Conservation (phyloP, 1,140 invertebrate genomes). For the Drosophila trapezifrons region DNA sequence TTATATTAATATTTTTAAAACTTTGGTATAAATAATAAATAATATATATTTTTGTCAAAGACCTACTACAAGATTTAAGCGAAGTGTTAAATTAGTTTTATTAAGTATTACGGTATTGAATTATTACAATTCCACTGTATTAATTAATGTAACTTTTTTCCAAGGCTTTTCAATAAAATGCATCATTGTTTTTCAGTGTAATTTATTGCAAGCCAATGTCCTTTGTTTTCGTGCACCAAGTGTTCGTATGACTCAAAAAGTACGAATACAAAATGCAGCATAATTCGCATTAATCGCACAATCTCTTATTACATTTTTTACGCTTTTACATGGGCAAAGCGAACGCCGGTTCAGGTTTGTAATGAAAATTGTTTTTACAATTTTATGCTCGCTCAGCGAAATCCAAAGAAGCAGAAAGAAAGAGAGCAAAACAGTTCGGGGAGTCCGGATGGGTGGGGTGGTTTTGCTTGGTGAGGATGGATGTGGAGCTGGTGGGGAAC, state of each 20-base stretch:
- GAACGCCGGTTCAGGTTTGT: constrained; percentile 28
- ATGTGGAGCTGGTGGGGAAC: constrained; percentile 10
- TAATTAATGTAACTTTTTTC: too few species aligned
- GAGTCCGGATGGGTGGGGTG: constrained; percentile 20
- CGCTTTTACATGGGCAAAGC: not conserved
- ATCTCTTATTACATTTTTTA: constrained; percentile 1
- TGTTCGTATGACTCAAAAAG: not conserved
- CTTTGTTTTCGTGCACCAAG: constrained; percentile 3
- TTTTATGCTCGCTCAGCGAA: constrained; percentile 34
- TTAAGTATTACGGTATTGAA: too few species aligned
- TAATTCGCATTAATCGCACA: not conserved
- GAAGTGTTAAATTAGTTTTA: too few species aligned
- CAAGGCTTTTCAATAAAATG: not conserved
- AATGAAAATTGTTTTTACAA: constrained; percentile 39
- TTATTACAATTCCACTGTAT: too few species aligned
- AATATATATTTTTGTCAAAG: too few species aligned
- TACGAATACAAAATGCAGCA: not conserved
- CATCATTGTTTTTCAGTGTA: not conserved
- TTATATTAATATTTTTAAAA: not conserved
- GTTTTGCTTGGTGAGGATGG: not conserved
- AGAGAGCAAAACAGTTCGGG: not conserved
- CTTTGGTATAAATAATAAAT: too few species aligned
- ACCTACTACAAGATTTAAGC: too few species aligned
- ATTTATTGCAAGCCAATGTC: not conserved
- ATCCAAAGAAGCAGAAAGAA: constrained; percentile 20